A percentile compares a stretch with the other conserved stretches of the same genome.
These are phyloP conservation scores for Laspeyria flexula DNA, from an alignment of 2,888 invertebrate species.

Conservation along the genomic window DNA sequence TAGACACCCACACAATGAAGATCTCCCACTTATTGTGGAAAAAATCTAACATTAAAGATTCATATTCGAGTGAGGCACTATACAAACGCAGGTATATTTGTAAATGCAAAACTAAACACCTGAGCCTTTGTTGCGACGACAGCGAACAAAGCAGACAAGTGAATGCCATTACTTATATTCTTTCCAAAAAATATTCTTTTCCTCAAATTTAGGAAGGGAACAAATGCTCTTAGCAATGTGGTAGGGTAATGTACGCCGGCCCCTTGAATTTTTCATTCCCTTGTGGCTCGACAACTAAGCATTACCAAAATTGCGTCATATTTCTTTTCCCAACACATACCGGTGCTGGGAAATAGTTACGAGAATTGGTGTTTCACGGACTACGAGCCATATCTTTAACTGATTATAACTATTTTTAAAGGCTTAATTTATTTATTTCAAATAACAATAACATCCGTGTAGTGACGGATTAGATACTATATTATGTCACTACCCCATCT, in stretches of 20 bases:
- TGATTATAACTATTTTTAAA: conserved; percentile 49
- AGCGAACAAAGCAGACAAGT: conserved; percentile 44
- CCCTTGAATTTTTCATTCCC: conserved; percentile 86
- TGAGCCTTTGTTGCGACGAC: conserved; percentile 41
- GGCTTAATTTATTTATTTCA: background rate
- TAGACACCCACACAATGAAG: conserved; percentile 15
- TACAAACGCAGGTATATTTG: conserved; percentile 16
- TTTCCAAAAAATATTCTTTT: conserved; percentile 68
- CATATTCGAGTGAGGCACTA: conserved; percentile 12
- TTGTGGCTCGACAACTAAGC: conserved; percentile 84
- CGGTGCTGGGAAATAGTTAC: conserved; percentile 73
- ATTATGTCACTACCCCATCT: too few species aligned
- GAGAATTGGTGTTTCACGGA: conserved; percentile 67
- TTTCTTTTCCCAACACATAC: conserved; percentile 78
- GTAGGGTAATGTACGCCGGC: conserved; percentile 78
- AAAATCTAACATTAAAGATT: conserved; percentile 10
- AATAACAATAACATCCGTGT: too few species aligned
- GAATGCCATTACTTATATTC: conserved; percentile 57
- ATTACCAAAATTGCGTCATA: conserved; percentile 86
- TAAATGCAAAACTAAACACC: conserved; percentile 47
- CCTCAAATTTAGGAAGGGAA: conserved; percentile 70
- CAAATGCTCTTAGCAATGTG: conserved; percentile 80
- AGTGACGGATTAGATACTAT: too few species aligned
- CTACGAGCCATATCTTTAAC: conserved; percentile 53
- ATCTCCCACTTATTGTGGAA: conserved; percentile 10